Conservation (phyloP, 2,113 vertebrate species). For the Nibea coibor region DNA sequence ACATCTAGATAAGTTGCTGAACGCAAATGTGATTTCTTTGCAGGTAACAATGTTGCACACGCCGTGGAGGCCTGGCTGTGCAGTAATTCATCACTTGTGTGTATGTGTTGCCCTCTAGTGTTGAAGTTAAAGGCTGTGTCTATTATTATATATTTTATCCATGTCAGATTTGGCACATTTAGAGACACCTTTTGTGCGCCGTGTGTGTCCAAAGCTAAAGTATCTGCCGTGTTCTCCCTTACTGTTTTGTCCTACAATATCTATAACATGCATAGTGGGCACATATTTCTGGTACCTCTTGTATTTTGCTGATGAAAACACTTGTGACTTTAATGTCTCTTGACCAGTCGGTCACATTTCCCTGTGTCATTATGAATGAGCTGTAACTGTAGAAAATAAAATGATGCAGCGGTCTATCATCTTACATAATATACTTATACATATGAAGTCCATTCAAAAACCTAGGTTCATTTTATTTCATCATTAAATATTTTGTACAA, state of each 20-base stretch:
- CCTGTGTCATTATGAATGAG: neutral
- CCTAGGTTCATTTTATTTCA: neutral
- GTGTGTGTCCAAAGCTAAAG: neutral
- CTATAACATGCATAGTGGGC: neutral
- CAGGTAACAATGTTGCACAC: slow-evolving; percentile 14
- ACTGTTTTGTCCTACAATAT: neutral
- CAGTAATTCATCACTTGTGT: slow-evolving; percentile 14
- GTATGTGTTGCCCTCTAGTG: slow-evolving; percentile 58
- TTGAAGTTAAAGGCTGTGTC: neutral
- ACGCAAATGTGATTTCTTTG: slow-evolving; percentile 21
- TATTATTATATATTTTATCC: neutral
- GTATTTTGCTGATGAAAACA: neutral
- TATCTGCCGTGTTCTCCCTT: neutral
- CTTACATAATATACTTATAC: neutral
- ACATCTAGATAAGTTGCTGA: neutral
- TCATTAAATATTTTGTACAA: neutral
- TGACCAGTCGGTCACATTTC: neutral
- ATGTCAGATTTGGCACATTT: neutral
- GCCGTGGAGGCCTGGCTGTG: neutral
- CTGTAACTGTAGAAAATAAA: neutral
- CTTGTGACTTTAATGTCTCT: neutral
- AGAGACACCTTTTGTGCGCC: neutral
- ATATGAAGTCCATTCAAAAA: neutral
- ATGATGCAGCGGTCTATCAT: neutral
- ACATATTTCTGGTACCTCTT: neutral